These are phyloP conservation scores for Drosophila bocki DNA, from an alignment of 1,140 invertebrate species.

Conservation along the genomic window DNA sequence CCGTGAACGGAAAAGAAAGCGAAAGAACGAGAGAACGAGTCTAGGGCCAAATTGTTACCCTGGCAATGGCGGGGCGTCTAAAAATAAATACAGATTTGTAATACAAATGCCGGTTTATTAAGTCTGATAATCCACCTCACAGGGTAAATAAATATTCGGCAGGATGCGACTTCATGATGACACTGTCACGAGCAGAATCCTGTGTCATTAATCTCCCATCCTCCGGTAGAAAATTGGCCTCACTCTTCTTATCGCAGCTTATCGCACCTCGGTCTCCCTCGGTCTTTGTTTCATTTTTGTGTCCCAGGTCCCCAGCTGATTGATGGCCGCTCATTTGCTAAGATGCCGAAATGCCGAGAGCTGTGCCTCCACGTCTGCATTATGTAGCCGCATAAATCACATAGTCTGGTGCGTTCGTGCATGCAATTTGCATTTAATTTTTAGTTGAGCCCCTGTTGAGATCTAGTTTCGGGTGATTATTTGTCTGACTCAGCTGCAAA, in stretches of 20 bases:
- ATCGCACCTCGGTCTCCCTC: conserved; percentile 19
- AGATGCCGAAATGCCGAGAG: conserved; percentile 13
- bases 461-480: conserved; percentile 45
- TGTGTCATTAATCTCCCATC: conserved; percentile 44
- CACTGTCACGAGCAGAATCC: conserved; percentile 44
- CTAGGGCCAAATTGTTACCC: conserved; percentile 10
- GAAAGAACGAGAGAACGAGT: not conserved
- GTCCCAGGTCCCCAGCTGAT: conserved; percentile 6
- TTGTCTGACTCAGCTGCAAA: conserved; percentile 47
- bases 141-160: conserved; percentile 29
- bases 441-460: conserved; percentile 41
- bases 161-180: conserved; percentile 41
- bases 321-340: conserved; percentile 40
- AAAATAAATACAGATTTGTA: conserved; percentile 38
- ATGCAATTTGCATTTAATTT: conserved; percentile 75
- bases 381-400: conserved; percentile 63
- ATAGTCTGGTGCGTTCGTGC: conserved; percentile 55
- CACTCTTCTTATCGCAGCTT: conserved; percentile 16
- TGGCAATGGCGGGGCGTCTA: conserved; percentile 16
- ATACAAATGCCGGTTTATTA: conserved; percentile 26
- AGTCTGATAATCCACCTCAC: conserved; percentile 9
- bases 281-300: conserved; percentile 17
- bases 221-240: conserved; percentile 18
- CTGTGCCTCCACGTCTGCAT: conserved; percentile 32
- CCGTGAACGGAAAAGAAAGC: not conserved